Conservation (phyloP, 1,140 invertebrate genomes). For the Triops cancriformis region DNA sequence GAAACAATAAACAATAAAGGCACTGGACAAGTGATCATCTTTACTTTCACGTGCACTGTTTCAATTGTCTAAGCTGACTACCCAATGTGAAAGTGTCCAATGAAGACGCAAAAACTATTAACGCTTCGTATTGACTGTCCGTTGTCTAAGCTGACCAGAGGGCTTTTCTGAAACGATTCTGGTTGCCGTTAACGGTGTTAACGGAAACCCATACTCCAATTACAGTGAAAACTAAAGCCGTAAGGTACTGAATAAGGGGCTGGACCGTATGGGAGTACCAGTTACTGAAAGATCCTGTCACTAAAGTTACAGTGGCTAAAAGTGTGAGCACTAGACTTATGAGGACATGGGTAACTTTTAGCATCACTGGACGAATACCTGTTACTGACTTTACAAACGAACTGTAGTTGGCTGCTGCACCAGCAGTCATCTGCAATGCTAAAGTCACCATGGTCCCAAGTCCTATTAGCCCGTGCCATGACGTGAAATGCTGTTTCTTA, state of each 20-base stretch:
- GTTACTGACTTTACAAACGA: not conserved
- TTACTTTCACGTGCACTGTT: not conserved
- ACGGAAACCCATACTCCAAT: not conserved
- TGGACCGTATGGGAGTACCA: not conserved
- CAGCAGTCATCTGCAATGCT: not conserved
- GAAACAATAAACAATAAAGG: not conserved
- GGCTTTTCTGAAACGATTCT: not conserved
- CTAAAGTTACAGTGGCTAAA: not conserved
- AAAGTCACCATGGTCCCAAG: not conserved
- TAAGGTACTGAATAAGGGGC: not conserved
- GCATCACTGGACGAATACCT: not conserved
- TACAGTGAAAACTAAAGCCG: not conserved
- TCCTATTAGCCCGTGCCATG: not conserved
- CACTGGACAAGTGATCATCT: not conserved
- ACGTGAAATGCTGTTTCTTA: not conserved
- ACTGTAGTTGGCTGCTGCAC: not conserved
- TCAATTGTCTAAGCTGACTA: not conserved
- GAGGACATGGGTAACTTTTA: not conserved
- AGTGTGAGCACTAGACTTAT: not conserved
- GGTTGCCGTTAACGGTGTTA: not conserved
- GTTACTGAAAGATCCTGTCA: not conserved
- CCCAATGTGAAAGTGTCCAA: not conserved
- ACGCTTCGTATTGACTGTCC: not conserved
- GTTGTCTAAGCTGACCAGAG: not conserved
- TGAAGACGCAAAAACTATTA: not conserved